Base-by-base conservation (phyloP, 1,140 invertebrate genomes). In the Phymastichus coffea region DNA sequence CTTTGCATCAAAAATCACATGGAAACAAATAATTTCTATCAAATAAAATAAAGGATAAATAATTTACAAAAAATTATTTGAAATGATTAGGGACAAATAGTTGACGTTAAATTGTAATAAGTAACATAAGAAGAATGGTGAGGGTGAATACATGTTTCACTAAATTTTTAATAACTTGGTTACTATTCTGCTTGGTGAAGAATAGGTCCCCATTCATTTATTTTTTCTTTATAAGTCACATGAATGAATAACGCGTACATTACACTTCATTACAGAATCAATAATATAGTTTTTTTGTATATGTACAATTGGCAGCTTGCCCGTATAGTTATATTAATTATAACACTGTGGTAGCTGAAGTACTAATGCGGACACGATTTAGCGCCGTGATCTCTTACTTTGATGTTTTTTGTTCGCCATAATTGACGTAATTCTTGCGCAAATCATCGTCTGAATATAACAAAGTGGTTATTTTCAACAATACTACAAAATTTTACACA, bases 221-320 rank as follows among this genome's bases (percentile, higher is more conserved):
- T 41, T 43, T 22, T 33, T 23, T 60, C 61, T 61, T 68, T 66
- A 61, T 67, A 72, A 70, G 67, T 74, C 70, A 74, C 74, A 75
- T 69, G 66, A 68, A 75, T 71, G 66, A 72, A 59, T 74, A 78
- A 78, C 70, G 70, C 71, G 64, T 77, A 77, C 70, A 75, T 71
- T 76, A 77, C 72, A 75, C 57, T 70, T 78, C 70, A 72, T 77
- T 78, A 77, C 67, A 76, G 70, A 76, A 60, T 73, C 68, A 72
- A 74, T 77, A 67, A 71, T 73, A 72, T 68, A 68, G 66, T 67
- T 66, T 60, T 67, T 64, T 52, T 58, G 7, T 68, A 64, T 72
- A 72, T 71, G 54, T 71, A 71, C 70, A 71, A 48, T 66, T 64
- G 70, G 68, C 63, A 67, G 61, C 48, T 57, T 58, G 63, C 63